These are phyloP conservation scores for Theodoxus fluviatilis DNA, from an alignment of 2,888 invertebrate genomes.

Conservation along the genomic window DNA sequence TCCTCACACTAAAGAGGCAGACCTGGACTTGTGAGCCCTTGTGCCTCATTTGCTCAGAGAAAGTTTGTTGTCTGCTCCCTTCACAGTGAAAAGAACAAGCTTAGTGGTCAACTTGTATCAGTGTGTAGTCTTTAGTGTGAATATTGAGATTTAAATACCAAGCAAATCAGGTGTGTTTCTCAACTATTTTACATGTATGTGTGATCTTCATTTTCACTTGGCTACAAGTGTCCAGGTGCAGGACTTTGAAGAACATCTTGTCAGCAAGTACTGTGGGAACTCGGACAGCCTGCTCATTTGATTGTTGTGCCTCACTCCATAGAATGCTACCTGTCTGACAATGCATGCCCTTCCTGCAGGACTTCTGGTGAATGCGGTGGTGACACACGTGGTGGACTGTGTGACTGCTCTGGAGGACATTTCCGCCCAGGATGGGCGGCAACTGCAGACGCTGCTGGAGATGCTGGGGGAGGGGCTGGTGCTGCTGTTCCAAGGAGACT, in stretches of 20 bases:
- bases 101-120: no score
- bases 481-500: conserved; percentile 73
- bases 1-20: no score
- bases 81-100: no score
- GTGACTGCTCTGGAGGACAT: conserved; percentile 77
- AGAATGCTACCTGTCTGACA: not conserved
- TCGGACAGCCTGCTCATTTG: not conserved
- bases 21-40: no score
- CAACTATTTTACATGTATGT: not conserved
- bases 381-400: conserved; percentile 73
- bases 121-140: no score
- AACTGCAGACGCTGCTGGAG: conserved; percentile 79
- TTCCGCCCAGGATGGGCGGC: conserved; percentile 80
- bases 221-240: no score
- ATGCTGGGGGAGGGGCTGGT: conserved; percentile 78
- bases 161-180: no score
- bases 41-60: no score
- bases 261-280: no score
- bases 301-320: not conserved
- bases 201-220: not conserved
- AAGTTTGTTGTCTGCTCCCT: no score
- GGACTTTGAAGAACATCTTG: no score
- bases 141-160: no score
- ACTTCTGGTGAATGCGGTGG: conserved; percentile 74
- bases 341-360: conserved; percentile 54